These are phyloP conservation scores for Galeruca laticollis DNA, from an alignment of 2,888 invertebrate genomes.

Conservation along the genomic window DNA sequence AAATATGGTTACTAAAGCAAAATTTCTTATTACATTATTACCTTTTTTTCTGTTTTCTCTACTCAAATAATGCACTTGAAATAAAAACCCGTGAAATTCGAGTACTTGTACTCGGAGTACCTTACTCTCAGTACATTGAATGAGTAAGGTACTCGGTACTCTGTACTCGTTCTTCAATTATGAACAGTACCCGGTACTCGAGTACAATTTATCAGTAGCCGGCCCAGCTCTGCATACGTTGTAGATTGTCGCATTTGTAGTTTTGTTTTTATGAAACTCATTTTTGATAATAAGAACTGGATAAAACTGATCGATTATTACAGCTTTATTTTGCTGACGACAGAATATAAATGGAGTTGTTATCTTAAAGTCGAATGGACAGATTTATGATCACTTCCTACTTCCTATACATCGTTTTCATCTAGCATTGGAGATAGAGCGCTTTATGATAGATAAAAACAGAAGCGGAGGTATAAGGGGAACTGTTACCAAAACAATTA, in stretches of 20 bases:
- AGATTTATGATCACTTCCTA: background rate
- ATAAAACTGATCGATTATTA: conserved; percentile 2
- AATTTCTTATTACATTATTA: too few relatives aligned
- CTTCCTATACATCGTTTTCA: background rate
- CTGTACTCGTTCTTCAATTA: too few relatives aligned
- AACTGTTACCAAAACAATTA: too few relatives aligned
- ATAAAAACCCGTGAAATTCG: too few relatives aligned
- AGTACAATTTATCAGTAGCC: too few relatives aligned
- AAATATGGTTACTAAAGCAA: too few relatives aligned
- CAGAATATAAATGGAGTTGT: conserved; percentile 1
- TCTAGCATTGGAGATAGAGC: background rate
- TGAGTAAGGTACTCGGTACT: too few relatives aligned
- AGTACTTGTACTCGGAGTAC: too few relatives aligned
- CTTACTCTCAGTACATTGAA: too few relatives aligned
- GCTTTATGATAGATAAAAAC: background rate
- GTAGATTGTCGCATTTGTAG: background rate
- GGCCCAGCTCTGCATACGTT: conserved; percentile 1
- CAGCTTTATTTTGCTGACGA: background rate
- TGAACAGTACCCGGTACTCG: too few relatives aligned
- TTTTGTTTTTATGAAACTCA: background rate
- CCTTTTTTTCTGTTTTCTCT: too few relatives aligned
- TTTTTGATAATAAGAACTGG: background rate
- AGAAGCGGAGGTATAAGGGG: background rate
- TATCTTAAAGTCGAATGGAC: background rate
- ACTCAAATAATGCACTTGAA: too few relatives aligned